Evolutionary conservation across 35 echinoderm and acorn worm species (phyloP).

Genomic region (Strongylocentrotus purpuratus): DNA sequence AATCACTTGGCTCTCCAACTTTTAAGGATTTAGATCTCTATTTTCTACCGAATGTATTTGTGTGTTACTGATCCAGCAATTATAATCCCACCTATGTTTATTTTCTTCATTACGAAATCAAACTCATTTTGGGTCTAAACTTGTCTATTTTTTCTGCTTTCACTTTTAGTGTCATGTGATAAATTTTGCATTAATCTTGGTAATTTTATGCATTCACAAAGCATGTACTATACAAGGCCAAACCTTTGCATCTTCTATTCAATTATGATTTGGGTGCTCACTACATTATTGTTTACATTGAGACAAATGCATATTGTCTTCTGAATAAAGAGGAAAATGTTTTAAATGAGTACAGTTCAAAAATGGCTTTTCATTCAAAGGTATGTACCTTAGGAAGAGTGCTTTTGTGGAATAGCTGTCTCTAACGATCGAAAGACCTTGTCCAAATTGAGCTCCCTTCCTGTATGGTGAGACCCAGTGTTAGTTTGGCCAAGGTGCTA

Average conservation of each 20-base stretch:
- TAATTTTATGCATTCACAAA: constrained; percentile 13
- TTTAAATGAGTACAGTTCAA: too few relatives aligned
- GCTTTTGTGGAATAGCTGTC: not conserved
- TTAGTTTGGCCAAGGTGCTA: not conserved
- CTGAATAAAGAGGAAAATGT: too few relatives aligned
- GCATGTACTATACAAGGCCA: not conserved
- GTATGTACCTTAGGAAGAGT: not conserved
- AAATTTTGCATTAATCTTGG: not conserved
- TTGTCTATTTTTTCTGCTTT: not conserved
- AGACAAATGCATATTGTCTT: too few relatives aligned
- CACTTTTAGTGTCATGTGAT: not conserved
- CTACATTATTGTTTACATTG: too few relatives aligned
- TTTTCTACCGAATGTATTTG: not conserved
- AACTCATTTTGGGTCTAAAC: not conserved
- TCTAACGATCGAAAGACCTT: not conserved
- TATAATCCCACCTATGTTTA: constrained; percentile 3
- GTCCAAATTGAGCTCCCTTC: not conserved
- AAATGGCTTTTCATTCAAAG: too few relatives aligned
- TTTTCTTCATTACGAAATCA: constrained; percentile 13
- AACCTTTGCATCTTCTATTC: not conserved
- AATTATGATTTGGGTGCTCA: not conserved
- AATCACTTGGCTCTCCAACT: not conserved
- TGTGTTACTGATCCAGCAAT: constrained; percentile 3
- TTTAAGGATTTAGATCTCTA: not conserved
- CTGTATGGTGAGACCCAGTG: not conserved